Evolutionary conservation across 2,113 vertebrate species (phyloP).

Genomic region (Pavo muticus): DNA sequence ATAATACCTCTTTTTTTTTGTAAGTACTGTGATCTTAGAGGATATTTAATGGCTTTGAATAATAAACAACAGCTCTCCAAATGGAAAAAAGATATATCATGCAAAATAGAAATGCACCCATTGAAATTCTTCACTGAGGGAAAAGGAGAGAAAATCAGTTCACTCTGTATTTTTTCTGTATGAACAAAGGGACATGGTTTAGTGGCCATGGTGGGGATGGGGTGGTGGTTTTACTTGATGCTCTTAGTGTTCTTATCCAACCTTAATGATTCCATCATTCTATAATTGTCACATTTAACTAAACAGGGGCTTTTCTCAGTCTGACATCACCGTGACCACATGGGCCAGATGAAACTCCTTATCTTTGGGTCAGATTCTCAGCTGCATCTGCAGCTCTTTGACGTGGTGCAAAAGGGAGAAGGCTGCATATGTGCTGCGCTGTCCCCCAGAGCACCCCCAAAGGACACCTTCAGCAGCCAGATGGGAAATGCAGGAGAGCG

Average conservation of each 20-base stretch:
- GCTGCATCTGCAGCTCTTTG: neutral
- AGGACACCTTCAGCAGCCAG: neutral
- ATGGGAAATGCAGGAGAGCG: accelerated
- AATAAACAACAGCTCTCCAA: neutral
- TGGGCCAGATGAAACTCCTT: neutral
- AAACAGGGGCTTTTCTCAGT: neutral
- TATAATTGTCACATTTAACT: neutral
- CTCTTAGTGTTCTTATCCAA: too few species aligned
- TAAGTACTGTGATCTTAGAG: neutral
- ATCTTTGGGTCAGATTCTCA: neutral
- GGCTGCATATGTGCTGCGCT: neutral
- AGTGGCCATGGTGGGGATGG: too few species aligned
- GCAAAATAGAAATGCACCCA: neutral
- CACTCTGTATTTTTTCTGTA: accelerated
- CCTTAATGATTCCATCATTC: too few species aligned
- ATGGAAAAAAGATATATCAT: neutral
- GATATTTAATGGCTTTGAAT: neutral
- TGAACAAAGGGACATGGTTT: neutral
- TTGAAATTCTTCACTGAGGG: neutral
- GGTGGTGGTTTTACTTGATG: too few species aligned
- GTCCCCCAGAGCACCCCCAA: neutral
- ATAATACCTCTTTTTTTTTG: neutral
- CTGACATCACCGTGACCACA: neutral
- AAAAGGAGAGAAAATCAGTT: neutral
- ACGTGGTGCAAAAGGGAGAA: neutral